Percentiles rank a stretch among this genome's conserved stretches.
Conservation (phyloP, 1,140 invertebrate species). For the Drosophila ogumai region DNA sequence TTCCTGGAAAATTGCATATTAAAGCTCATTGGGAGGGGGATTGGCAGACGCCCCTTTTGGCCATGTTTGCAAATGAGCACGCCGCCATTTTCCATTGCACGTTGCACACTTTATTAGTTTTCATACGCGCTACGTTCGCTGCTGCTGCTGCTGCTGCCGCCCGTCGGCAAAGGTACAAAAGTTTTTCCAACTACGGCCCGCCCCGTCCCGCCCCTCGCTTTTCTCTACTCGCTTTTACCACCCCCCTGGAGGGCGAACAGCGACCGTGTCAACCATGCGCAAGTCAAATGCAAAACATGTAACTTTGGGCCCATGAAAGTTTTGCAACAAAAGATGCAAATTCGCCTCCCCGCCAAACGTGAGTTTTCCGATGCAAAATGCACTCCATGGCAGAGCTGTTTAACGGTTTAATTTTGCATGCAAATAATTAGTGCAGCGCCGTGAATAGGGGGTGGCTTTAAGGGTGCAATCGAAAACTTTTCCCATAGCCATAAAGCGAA, state of each 20-base stretch:
- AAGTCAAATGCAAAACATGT: conserved; percentile 75
- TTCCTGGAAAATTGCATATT: conserved; percentile 19
- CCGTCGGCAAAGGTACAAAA: conserved; percentile 58
- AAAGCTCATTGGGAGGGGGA: conserved; percentile 23
- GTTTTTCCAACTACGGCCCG: conserved; percentile 33
- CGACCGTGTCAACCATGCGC: conserved; percentile 63
- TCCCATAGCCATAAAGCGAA: conserved; percentile 26
- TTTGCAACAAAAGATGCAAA: conserved; percentile 62
- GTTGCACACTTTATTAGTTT: conserved; percentile 83
- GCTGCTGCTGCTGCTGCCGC: conserved; percentile 13
- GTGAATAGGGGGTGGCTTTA: conserved; percentile 16
- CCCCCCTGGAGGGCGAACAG: background rate
- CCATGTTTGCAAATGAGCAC: conserved; percentile 80
- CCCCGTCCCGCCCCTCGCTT: conserved; percentile 3
- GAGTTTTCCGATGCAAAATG: conserved; percentile 36
- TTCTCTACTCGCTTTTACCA: conserved; percentile 7
- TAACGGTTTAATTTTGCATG: conserved; percentile 58
- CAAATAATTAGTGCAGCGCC: conserved; percentile 50
- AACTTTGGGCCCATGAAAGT: conserved; percentile 57
- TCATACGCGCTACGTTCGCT: conserved; percentile 65
- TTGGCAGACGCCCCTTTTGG: conserved; percentile 18
- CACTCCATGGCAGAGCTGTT: conserved; percentile 35
- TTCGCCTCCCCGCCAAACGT: conserved; percentile 49
- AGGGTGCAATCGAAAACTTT: conserved; percentile 41
- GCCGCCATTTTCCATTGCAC: conserved; percentile 64